Conservation (phyloP, 23 tunicate genomes). For the Botrylloides violaceus region DNA sequence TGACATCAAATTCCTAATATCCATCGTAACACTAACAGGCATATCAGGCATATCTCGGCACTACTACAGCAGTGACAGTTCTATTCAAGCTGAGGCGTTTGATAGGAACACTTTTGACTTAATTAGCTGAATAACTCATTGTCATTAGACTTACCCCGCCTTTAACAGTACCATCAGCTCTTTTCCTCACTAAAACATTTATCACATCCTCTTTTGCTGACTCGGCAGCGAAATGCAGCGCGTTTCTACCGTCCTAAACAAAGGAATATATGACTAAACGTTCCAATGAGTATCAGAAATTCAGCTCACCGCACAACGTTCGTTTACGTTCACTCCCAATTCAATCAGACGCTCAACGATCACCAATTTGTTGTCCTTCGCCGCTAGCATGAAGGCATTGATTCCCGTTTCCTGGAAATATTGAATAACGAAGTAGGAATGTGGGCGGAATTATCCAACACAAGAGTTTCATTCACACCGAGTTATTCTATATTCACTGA, state of each 20-base stretch:
- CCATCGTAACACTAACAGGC: no score
- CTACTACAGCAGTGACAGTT: no score
- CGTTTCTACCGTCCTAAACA: constrained; percentile 71
- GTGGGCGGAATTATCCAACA: no score
- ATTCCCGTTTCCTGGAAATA: constrained; percentile 67
- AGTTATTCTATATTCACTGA: no score
- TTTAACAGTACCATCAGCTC: constrained; percentile 39
- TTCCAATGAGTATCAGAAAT: not conserved
- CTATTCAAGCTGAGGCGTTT: no score
- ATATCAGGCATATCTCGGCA: no score
- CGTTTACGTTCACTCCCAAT: constrained; percentile 79
- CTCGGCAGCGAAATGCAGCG: constrained; percentile 78
- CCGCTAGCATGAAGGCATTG: constrained; percentile 81
- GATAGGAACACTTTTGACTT: no score
- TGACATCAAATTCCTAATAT: no score
- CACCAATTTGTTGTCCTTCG: constrained; percentile 66
- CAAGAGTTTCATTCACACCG: no score
- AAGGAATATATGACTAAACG: not conserved
- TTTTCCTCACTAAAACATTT: constrained; percentile 45
- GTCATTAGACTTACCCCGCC: constrained; percentile 72
- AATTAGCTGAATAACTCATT: no score
- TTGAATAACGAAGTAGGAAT: no score
- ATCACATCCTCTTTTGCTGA: constrained; percentile 79
- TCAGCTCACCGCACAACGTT: constrained; percentile 47
- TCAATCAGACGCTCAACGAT: constrained; percentile 76